Percentiles rank a stretch among this genome's conserved stretches.
phyloP scores from a whole-genome alignment of 1,140 invertebrate species.

The Araneus ventricosus region DNA sequence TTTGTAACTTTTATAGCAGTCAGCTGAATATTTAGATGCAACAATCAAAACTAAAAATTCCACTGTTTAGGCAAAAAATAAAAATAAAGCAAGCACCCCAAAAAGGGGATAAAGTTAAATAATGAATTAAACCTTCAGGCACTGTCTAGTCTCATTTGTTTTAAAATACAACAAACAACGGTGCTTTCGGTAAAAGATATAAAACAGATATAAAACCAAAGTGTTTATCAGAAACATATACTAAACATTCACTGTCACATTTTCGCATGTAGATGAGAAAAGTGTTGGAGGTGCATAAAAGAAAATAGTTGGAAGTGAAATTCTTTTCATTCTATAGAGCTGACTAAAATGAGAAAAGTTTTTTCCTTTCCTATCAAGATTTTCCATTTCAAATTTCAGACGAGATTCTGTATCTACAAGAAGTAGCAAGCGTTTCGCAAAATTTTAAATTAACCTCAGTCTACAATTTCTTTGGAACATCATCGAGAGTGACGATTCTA shows the following conservation, averaged over 20 bases:
- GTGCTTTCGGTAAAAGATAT: too few relatives aligned
- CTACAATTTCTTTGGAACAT: background rate
- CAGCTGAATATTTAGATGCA: too few relatives aligned
- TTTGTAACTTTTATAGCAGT: too few relatives aligned
- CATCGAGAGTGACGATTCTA: background rate
- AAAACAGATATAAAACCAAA: background rate
- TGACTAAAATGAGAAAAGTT: slow-evolving; percentile 1
- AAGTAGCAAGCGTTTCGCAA: background rate
- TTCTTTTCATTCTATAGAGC: background rate
- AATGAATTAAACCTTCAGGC: too few relatives aligned
- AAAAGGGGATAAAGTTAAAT: too few relatives aligned
- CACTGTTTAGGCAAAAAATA: too few relatives aligned
- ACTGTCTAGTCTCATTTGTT: too few relatives aligned
- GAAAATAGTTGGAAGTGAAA: background rate
- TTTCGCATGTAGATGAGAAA: background rate
- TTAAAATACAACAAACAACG: too few relatives aligned
- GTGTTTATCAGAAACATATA: background rate
- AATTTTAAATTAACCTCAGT: slow-evolving; percentile 18
- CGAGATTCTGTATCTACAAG: background rate
- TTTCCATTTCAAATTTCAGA: background rate
- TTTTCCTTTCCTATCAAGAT: background rate
- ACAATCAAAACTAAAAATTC: too few relatives aligned
- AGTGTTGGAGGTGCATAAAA: background rate
- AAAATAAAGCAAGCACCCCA: too few relatives aligned
- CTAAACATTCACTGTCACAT: background rate